These are phyloP conservation scores for Cydia pomonella DNA, from an alignment of 1,140 invertebrate species.

Conservation along the genomic window DNA sequence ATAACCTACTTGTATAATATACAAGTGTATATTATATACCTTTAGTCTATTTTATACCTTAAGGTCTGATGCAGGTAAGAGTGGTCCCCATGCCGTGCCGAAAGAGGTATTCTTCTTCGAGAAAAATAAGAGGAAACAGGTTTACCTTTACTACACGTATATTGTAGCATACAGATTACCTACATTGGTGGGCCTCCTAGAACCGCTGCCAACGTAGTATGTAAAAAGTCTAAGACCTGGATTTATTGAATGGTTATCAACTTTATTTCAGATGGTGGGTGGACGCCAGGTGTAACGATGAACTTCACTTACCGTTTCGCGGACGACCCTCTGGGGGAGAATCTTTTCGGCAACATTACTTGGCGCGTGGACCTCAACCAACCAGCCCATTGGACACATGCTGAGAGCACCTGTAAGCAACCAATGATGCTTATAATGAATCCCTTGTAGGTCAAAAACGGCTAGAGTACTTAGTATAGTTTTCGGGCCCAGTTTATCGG, in stretches of 20 bases:
- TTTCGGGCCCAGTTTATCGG: too few relatives aligned
- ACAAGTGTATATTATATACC: too few relatives aligned
- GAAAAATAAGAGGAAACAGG: too few relatives aligned
- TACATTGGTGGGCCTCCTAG: too few relatives aligned
- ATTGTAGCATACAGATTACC: too few relatives aligned
- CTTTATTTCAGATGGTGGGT: conserved; percentile 66
- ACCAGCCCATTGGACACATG: conserved; percentile 92
- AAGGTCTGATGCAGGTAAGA: too few relatives aligned
- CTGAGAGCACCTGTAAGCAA: conserved; percentile 88
- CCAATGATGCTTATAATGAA: background rate
- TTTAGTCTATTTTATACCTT: too few relatives aligned
- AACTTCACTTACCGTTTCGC: conserved; percentile 92
- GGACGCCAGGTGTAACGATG: conserved; percentile 85
- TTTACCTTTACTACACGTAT: too few relatives aligned
- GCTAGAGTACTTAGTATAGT: too few relatives aligned
- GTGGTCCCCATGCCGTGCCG: too few relatives aligned
- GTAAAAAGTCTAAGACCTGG: background rate
- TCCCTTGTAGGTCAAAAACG: background rate
- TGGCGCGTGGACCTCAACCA: conserved; percentile 87
- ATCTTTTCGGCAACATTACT: conserved; percentile 90
- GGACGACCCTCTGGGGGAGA: conserved; percentile 90
- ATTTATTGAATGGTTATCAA: background rate
- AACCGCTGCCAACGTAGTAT: background rate
- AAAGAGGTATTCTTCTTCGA: too few relatives aligned
- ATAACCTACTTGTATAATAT: too few relatives aligned